Base-by-base conservation (phyloP, 2,888 invertebrate genomes). In the Drosophila paucipuncta region DNA sequence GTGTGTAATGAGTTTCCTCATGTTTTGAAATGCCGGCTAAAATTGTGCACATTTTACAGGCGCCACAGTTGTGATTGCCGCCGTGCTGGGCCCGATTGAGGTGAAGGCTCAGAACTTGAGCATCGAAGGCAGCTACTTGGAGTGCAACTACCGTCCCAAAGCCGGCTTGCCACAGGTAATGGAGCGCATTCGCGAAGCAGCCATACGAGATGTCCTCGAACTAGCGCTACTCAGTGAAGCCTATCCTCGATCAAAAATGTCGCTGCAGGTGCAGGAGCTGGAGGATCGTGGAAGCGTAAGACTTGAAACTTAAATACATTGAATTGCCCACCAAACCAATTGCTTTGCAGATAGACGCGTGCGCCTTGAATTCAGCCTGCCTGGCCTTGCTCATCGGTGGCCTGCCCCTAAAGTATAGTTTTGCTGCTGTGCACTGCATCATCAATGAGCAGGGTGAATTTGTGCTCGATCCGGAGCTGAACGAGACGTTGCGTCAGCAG, bases 11-110 rank as follows among this genome's bases (percentile, higher is more conserved):
- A n/a, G 47, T 18, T 11, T 9, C n/a, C 5, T 1, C 30, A 9
- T 41, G 4, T 39, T 49, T 7, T 25, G 11, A 10, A 30, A 37
- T 60, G 47, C 71, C 68, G 71, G 50, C 43, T 68, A 39, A 49
- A 57, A 11, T 1, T 33, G 2, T 49, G 66, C 57, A 62, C 66
- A 33, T 57, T 28, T 47, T 47, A 53, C 91, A 97, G 98, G 97
- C 16, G 95, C 96, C 74, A 97, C 97, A 22, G 95, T 96, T 57
- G 95, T 96, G 1, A 91, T 97, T 49, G 96, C 96, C 2, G 96
- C 97, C 75, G 95, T 97, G 41, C 96, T 97, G 93, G 98, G 98
- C 0, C 98, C 98, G 0, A 94, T 96, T 16, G 98, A 98, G 92
- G 95, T 96, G 2, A 97, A 96, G 93, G 94, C 95, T 78, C 95